These are phyloP conservation scores for Sesamia inferens DNA, from an alignment of 2,888 invertebrate genomes.

Conservation along the genomic window DNA sequence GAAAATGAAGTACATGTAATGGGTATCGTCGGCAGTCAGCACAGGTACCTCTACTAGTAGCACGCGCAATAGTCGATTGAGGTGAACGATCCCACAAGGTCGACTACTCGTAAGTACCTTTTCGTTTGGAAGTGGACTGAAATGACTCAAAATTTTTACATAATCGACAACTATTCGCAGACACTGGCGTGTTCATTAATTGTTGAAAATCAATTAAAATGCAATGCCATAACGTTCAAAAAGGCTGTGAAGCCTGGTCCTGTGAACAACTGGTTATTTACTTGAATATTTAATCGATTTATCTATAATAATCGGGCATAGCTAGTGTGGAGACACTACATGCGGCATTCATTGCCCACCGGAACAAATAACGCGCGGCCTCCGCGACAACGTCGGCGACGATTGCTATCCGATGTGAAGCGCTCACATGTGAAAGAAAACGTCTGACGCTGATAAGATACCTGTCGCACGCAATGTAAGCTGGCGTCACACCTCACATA, in stretches of 20 bases:
- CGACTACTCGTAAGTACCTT: slow-evolving; percentile 68
- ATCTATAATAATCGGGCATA: slow-evolving; percentile 48
- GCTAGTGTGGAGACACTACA: slow-evolving; percentile 43
- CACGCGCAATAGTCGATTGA: slow-evolving; percentile 70
- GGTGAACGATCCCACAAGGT: slow-evolving; percentile 88
- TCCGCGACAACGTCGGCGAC: slow-evolving; percentile 39
- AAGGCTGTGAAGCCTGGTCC: slow-evolving; percentile 16
- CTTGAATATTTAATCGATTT: slow-evolving; percentile 52
- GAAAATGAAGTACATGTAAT: slow-evolving; percentile 79
- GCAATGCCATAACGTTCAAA: slow-evolving; percentile 28
- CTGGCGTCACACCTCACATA: slow-evolving; percentile 46
- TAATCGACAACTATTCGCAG: slow-evolving; percentile 23
- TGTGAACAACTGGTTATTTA: slow-evolving; percentile 53
- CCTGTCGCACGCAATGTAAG: slow-evolving; percentile 58
- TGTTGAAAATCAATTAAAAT: slow-evolving; percentile 44
- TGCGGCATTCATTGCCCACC: slow-evolving; percentile 66
- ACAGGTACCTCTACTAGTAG: slow-evolving; percentile 56
- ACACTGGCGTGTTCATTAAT: slow-evolving; percentile 36
- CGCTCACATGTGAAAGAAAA: slow-evolving; percentile 62
- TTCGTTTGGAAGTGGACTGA: slow-evolving; percentile 40
- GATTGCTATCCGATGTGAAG: slow-evolving; percentile 50
- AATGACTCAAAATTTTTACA: slow-evolving; percentile 48
- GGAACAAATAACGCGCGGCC: slow-evolving; percentile 63
- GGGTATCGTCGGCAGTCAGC: slow-evolving; percentile 69
- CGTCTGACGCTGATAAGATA: slow-evolving; percentile 62